Conservation (phyloP, 1,140 invertebrate genomes). For the Subanguina moxae region DNA sequence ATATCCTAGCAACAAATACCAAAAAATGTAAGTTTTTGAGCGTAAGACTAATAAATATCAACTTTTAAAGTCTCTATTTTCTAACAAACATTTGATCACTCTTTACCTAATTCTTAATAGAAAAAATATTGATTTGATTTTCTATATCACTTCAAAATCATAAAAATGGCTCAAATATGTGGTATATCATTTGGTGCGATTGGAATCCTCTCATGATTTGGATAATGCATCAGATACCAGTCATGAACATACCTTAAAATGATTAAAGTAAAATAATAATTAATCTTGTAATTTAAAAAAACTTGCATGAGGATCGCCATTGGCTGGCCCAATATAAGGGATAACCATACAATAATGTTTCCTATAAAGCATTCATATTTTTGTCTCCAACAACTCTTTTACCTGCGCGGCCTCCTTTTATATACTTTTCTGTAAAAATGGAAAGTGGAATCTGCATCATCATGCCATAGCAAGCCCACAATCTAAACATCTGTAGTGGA, state of each 20-base stretch:
- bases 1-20: no score
- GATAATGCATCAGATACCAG: slow-evolving; percentile 6
- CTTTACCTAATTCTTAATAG: no score
- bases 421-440: slow-evolving; percentile 56
- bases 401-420: slow-evolving; percentile 59
- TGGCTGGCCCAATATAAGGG: slow-evolving; percentile 79
- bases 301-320: slow-evolving; percentile 98
- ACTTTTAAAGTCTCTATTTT: no score
- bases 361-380: no score
- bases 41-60: no score
- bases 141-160: no score
- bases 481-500: slow-evolving; percentile 86
- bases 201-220: slow-evolving; percentile 8
- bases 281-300: slow-evolving; percentile 14
- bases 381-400: slow-evolving; percentile 37
- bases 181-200: neutral
- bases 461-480: slow-evolving; percentile 96
- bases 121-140: no score
- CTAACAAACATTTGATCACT: no score
- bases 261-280: neutral
- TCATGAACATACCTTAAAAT: neutral
- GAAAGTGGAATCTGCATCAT: slow-evolving; percentile 70
- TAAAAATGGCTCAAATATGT: neutral
- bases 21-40: no score
- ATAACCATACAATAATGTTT: slow-evolving; percentile 65